phyloP scores from a whole-genome alignment of 30 jellyfish, hydroid and myxozoan species.

The Chrysaora quinquecirrha region DNA sequence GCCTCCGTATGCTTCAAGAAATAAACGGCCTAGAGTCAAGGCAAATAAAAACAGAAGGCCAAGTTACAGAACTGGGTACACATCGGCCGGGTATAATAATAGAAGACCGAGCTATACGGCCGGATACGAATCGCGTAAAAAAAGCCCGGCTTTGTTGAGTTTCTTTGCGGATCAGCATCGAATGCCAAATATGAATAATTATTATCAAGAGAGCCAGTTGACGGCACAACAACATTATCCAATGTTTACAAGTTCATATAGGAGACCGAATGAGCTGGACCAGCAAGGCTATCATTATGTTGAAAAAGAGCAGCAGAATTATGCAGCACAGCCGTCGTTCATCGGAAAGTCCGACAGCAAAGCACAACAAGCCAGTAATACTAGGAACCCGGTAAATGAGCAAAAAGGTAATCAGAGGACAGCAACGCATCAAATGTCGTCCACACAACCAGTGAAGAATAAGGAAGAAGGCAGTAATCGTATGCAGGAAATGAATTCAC shows the following conservation, averaged over 20 bases:
- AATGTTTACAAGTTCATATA: constrained; percentile 27
- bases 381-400: constrained; percentile 9
- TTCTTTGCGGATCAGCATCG: constrained; percentile 57
- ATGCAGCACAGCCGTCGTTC: constrained; percentile 44
- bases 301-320: constrained; percentile 41
- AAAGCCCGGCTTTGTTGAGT: constrained; percentile 31
- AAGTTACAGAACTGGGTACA: constrained; percentile 13
- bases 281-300: constrained; percentile 29
- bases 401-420: background rate
- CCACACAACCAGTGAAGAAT: too few relatives aligned
- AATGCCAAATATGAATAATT: constrained; percentile 17
- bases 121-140: background rate
- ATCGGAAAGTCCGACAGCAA: background rate
- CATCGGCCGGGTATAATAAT: constrained; percentile 7
- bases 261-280: constrained; percentile 41
- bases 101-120: background rate
- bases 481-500: background rate
- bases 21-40: constrained; percentile 16
- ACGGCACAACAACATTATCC: constrained; percentile 63
- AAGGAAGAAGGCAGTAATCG: too few relatives aligned
- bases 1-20: constrained; percentile 81
- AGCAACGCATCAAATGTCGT: background rate
- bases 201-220: constrained; percentile 35
- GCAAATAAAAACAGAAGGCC: background rate
- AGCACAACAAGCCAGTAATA: too few relatives aligned